These are phyloP conservation scores for Mus caroli DNA, from an alignment of 2,797 vertebrate species.

Conservation along the genomic window DNA sequence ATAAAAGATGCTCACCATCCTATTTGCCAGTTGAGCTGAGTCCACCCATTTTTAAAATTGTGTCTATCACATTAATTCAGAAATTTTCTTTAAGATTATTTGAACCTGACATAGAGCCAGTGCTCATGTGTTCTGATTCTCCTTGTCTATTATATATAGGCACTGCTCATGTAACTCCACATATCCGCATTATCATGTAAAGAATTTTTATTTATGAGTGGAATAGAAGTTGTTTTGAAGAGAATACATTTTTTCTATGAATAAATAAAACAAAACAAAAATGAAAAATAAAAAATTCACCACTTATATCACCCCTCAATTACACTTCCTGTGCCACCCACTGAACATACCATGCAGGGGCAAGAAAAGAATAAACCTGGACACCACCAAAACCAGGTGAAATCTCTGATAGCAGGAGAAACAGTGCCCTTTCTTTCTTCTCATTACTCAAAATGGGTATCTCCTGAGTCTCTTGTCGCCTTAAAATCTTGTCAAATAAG, in stretches of 20 bases:
- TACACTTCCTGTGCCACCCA: not conserved
- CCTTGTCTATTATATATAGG: not conserved
- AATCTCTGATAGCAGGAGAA: not conserved
- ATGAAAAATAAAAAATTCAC: not conserved
- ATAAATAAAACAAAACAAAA: not conserved
- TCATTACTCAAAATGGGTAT: not conserved
- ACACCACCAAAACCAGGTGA: not conserved
- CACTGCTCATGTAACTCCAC: not conserved
- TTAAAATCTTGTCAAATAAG: not conserved
- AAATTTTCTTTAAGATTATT: conserved; percentile 29
- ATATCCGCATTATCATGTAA: not conserved
- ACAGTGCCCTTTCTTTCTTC: not conserved
- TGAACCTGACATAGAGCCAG: not conserved
- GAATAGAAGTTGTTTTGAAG: not conserved
- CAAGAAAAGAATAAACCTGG: not conserved
- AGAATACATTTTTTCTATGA: not conserved
- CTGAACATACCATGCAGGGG: not conserved
- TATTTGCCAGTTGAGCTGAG: not conserved
- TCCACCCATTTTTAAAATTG: not conserved
- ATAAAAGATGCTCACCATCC: not conserved
- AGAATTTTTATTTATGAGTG: not conserved
- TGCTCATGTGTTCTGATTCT: too few species aligned
- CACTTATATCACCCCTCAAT: not conserved
- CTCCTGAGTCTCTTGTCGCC: not conserved
- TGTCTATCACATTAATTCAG: not conserved